Conservation (phyloP, 2,888 invertebrate genomes). For the Orthosia cruda region DNA sequence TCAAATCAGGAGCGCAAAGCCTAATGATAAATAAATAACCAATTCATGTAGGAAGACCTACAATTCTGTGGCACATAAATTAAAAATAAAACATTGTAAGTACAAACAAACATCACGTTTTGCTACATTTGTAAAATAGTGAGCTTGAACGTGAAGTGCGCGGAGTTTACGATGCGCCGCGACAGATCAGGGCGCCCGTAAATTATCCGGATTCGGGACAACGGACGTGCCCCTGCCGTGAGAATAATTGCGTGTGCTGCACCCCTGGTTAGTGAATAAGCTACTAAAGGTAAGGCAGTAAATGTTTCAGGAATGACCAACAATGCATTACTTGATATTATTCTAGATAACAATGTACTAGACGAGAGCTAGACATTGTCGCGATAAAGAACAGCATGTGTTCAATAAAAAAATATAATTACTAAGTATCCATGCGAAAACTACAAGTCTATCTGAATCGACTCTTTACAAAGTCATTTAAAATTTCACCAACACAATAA, state of each 20-base stretch:
- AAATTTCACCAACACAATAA: conserved; percentile 48
- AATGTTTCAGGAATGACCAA: conserved; percentile 33
- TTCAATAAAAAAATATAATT: conserved; percentile 8
- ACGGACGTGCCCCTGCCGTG: conserved; percentile 68
- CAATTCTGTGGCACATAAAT: conserved; percentile 53
- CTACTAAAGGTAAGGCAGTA: conserved; percentile 11
- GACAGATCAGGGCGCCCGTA: conserved; percentile 73
- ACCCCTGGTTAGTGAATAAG: conserved; percentile 43
- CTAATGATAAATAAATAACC: conserved; percentile 40
- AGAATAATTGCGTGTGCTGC: conserved; percentile 67
- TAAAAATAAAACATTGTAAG: conserved; percentile 61
- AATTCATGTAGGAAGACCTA: conserved; percentile 40
- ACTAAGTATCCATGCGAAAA: background rate
- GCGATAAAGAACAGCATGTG: background rate
- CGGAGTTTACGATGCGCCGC: conserved; percentile 75
- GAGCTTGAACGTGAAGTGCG: conserved; percentile 65
- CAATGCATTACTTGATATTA: conserved; percentile 17
- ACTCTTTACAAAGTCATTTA: conserved; percentile 38
- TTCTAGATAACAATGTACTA: conserved; percentile 33
- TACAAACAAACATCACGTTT: conserved; percentile 68
- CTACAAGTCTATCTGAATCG: conserved; percentile 6
- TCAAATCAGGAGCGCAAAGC: conserved; percentile 5
- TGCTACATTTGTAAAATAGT: conserved; percentile 70
- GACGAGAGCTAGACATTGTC: conserved; percentile 1
- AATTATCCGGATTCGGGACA: conserved; percentile 71